Conservation (phyloP, 2,797 vertebrate genomes). For the Peromyscus melanophrys region DNA sequence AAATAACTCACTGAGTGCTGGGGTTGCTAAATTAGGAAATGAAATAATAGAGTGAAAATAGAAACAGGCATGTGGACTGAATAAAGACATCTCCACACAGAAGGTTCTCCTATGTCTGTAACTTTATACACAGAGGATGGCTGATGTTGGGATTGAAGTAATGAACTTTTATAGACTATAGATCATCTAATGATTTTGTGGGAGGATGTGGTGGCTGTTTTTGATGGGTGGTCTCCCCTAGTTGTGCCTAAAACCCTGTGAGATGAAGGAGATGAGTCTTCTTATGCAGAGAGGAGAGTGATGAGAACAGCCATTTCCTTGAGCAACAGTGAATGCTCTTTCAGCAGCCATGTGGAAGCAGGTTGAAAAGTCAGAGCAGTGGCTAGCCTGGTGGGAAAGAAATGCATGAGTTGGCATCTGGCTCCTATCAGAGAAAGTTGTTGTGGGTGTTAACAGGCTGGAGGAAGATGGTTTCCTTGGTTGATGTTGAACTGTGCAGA, state of each 20-base stretch:
- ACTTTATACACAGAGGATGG: conserved; percentile 45
- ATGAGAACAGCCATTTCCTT: background rate
- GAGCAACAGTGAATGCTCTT: background rate
- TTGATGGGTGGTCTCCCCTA: background rate
- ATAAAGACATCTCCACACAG: conserved; percentile 6
- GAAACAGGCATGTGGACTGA: conserved; percentile 50
- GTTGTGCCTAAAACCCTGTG: background rate
- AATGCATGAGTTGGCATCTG: fast-evolving
- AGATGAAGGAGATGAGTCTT: background rate
- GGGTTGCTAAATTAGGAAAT: conserved; percentile 79
- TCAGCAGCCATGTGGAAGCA: background rate
- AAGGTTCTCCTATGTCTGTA: background rate
- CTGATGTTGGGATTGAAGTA: background rate
- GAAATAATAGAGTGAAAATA: conserved; percentile 76
- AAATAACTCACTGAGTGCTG: conserved; percentile 75
- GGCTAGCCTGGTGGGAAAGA: background rate
- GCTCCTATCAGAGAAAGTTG: background rate
- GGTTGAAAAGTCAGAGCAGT: background rate
- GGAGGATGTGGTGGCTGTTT: background rate
- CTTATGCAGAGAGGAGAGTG: background rate
- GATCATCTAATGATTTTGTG: background rate
- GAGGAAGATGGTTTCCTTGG: background rate
- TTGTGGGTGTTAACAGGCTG: background rate
- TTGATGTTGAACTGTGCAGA: background rate
- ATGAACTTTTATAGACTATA: background rate